A percentile compares a stretch with the other conserved stretches of the same genome.
phyloP scores from a whole-genome alignment of 2,797 vertebrate genomes.

The Sebastes jordani region DNA sequence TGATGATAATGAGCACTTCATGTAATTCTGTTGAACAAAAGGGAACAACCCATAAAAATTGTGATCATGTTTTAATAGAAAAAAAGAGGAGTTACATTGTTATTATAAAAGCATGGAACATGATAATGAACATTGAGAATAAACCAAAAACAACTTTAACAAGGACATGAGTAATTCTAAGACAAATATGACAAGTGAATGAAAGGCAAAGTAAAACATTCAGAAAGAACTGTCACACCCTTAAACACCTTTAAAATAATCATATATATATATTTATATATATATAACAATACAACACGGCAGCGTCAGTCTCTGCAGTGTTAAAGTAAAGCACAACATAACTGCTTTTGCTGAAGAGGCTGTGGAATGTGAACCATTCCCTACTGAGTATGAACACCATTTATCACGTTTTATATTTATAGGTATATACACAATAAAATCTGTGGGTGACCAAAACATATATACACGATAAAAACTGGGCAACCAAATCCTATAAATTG shows the following conservation, averaged over 20 bases:
- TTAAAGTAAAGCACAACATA: constrained; percentile 27
- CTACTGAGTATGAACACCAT: constrained; percentile 42
- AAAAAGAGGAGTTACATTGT: constrained; percentile 61
- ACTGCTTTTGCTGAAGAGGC: constrained; percentile 18
- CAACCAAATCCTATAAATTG: constrained; percentile 44
- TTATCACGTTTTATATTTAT: constrained; percentile 48
- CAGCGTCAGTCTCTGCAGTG: constrained; percentile 43
- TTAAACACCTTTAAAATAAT: constrained; percentile 21
- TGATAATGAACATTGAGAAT: constrained; percentile 48
- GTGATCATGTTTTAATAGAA: constrained; percentile 62
- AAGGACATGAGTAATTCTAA: constrained; percentile 14
- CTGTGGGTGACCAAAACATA: constrained; percentile 27
- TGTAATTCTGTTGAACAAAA: neutral
- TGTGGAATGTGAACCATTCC: constrained; percentile 20
- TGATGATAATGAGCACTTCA: neutral
- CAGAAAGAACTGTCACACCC: constrained; percentile 1
- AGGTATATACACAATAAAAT: constrained; percentile 58
- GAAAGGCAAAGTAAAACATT: constrained; percentile 35
- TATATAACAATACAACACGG: constrained; percentile 33
- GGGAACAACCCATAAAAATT: neutral
- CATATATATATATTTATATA: no score
- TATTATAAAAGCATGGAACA: constrained; percentile 70
- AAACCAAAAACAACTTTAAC: constrained; percentile 30
- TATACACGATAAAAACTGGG: constrained; percentile 53
- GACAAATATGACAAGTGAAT: constrained; percentile 30